Base-by-base conservation (phyloP, 2,888 invertebrate species). In the Thyatira batis region DNA sequence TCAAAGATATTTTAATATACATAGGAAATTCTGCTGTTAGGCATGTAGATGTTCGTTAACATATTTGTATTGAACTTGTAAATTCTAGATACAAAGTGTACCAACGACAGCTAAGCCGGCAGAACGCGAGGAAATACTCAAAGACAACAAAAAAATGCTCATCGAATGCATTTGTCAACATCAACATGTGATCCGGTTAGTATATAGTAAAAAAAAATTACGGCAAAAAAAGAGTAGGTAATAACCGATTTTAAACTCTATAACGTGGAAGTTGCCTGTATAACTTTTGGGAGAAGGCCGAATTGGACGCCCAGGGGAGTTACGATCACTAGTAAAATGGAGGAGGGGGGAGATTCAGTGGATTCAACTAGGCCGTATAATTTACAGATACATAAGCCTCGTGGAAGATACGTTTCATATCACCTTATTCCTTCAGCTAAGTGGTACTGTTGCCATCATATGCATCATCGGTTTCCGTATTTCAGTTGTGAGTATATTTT, bases 391-490 rank as follows among this genome's bases (percentile, higher is more conserved):
- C 50, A 78, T 86, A 20, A 65, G 72, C 45, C 71, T 76, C 43
- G 79, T 92, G 21, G 88, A 92, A 59, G 64, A 82, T 33, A 85
- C 87, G 2, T 87, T 87, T 20, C 90, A 92, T 23, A 74, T 78
- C 1, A 83, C 87, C 45, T 87, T 92, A 62, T 80, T 92, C 57
- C 86, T 88, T 27, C 92, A 93, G 63, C 77, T 92, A 45, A 67
- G 85, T 11, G 86, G 86, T 25, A 86, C 92, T 2, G 89, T 82
- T 10, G 71, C 63, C 2, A 84, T 85, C 17, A 82, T 86, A 20
- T 85, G 85, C 55, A 78, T 85, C 33, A 82, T 84, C 33, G 80
- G 79, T 17, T 72, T 85, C 20, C 72, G 82, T 23, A 79, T 85
- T 30, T 71, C 78, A 11, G 70, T 80, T 33, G 85, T 84, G 74